Conservation (phyloP, 2,888 invertebrate species). For the Oconnorella tubifera region DNA sequence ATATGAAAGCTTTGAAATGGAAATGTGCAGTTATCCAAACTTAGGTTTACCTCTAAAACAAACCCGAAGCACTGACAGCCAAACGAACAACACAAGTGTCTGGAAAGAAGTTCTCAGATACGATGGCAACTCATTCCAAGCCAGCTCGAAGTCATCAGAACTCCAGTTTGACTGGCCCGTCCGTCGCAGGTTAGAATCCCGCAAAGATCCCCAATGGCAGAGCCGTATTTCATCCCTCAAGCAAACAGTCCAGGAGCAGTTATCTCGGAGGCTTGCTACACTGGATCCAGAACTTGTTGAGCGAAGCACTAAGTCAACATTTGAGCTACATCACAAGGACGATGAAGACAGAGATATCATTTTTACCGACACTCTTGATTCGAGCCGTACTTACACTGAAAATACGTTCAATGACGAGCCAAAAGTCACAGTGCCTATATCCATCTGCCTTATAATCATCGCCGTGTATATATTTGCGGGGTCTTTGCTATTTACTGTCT, state of each 20-base stretch:
- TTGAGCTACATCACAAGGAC: neutral
- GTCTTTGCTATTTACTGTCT: constrained; percentile 81
- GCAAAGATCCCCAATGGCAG: no score
- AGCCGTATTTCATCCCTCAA: no score
- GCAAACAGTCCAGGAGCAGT: neutral
- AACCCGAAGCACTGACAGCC: neutral
- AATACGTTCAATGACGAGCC: constrained; percentile 17
- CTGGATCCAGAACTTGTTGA: neutral
- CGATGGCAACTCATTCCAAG: neutral
- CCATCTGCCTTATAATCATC: constrained; percentile 84
- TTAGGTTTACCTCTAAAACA: neutral
- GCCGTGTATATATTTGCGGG: constrained; percentile 84
- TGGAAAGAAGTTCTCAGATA: neutral
- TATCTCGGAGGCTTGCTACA: neutral
- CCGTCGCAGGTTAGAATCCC: no score
- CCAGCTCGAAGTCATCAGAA: neutral
- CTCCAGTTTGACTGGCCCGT: neutral
- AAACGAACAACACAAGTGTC: neutral
- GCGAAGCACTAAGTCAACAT: neutral
- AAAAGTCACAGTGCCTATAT: constrained; percentile 69
- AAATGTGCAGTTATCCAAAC: no score
- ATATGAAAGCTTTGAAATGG: no score
- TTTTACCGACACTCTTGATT: neutral
- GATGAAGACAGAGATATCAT: neutral
- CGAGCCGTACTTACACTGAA: neutral